phyloP scores from a whole-genome alignment of 2,113 vertebrate genomes.

The Philantomba maxwellii region DNA sequence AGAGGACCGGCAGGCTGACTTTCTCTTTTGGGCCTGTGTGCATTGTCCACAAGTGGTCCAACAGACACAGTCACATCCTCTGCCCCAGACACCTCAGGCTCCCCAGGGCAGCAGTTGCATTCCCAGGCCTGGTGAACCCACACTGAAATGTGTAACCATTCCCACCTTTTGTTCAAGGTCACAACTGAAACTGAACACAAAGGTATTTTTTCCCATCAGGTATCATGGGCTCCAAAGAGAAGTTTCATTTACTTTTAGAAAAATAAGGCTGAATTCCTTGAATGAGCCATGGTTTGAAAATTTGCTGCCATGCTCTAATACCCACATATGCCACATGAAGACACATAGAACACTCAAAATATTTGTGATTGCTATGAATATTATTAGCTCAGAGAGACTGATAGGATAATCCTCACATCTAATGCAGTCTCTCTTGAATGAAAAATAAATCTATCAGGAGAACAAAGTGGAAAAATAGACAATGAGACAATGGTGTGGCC shows the following conservation, averaged over 20 bases:
- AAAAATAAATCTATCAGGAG: not conserved
- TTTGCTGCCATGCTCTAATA: not conserved
- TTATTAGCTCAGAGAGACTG: not conserved
- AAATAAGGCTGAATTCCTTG: not conserved
- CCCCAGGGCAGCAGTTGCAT: too few species aligned
- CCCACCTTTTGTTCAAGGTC: not conserved
- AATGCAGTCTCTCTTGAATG: not conserved
- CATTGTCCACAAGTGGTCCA: not conserved
- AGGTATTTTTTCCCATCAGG: not conserved
- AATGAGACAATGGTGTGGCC: not conserved
- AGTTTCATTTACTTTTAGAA: not conserved
- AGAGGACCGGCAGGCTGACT: not conserved
- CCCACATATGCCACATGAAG: not conserved
- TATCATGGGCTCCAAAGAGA: not conserved
- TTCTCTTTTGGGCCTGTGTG: not conserved
- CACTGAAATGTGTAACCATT: not conserved
- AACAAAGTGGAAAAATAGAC: not conserved
- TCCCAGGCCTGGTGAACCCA: too few species aligned
- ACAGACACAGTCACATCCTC: not conserved
- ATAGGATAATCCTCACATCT: not conserved
- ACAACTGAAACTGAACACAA: not conserved
- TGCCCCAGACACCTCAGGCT: too few species aligned
- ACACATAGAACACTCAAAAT: not conserved
- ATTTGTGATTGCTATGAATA: not conserved
- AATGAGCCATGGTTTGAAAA: not conserved